phyloP scores from a whole-genome alignment of 2,797 vertebrate species.

The Clarias fuscus region DNA sequence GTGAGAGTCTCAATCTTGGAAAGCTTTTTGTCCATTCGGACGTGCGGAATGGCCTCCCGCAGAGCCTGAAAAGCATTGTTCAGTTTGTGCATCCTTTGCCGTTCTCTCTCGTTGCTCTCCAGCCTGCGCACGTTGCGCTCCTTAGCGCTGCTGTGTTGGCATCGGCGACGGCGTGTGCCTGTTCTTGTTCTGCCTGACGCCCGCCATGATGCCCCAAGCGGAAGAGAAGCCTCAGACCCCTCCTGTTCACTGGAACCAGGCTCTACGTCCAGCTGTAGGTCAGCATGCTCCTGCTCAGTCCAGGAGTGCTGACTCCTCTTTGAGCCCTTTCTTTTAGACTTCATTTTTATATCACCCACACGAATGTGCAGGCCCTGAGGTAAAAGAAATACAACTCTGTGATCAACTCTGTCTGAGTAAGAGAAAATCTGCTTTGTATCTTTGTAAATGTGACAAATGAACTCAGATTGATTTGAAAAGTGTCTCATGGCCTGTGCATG shows the following conservation, averaged over 20 bases:
- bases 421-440: neutral
- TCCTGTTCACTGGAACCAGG: slow-evolving; percentile 78
- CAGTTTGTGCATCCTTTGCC: slow-evolving; percentile 98
- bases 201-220: slow-evolving; percentile 72
- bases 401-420: neutral
- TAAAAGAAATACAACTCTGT: slow-evolving; percentile 6
- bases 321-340: slow-evolving; percentile 85
- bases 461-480: neutral
- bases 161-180: slow-evolving; percentile 64
- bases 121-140: slow-evolving; percentile 84
- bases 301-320: slow-evolving; percentile 73
- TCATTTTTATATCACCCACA: slow-evolving; percentile 77
- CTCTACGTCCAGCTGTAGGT: slow-evolving; percentile 70
- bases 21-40: slow-evolving; percentile 92
- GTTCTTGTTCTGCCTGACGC: slow-evolving; percentile 59
- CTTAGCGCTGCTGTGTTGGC: slow-evolving; percentile 71
- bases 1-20: slow-evolving; percentile 99
- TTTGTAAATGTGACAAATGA: neutral
- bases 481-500: neutral
- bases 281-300: slow-evolving; percentile 74
- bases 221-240: slow-evolving; percentile 76
- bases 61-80: slow-evolving; percentile 97
- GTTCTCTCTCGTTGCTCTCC: slow-evolving; percentile 95
- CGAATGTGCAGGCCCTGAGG: slow-evolving; percentile 51
- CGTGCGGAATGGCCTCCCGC: slow-evolving; percentile 92